phyloP scores from a whole-genome alignment of 2,888 invertebrate genomes.

The Parapristionchus giblindavisi region DNA sequence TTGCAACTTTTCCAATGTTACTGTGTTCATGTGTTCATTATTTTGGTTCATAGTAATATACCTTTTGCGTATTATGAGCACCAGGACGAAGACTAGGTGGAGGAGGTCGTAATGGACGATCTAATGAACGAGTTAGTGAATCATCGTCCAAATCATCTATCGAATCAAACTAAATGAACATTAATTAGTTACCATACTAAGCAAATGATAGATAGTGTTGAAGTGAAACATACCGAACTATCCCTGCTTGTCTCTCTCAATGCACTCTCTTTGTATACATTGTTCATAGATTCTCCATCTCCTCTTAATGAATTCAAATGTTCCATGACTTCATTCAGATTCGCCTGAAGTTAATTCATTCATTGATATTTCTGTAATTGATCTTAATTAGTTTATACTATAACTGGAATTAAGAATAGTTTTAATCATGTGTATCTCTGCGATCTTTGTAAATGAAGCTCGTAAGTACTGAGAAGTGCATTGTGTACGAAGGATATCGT shows the following conservation, averaged over 20 bases:
- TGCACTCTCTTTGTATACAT: not conserved
- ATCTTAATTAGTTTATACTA: too few relatives aligned
- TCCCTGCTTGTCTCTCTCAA: constrained; percentile 10
- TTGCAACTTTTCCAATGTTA: not conserved
- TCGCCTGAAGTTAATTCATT: constrained; percentile 12
- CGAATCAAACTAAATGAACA: constrained; percentile 31
- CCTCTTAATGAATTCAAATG: constrained; percentile 22
- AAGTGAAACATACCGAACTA: constrained; percentile 33
- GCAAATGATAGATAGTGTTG: too few relatives aligned
- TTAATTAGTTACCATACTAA: not conserved
- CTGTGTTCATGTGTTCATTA: not conserved
- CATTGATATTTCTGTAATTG: too few relatives aligned
- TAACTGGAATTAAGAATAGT: too few relatives aligned
- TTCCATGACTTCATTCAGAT: constrained; percentile 20
- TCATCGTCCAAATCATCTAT: constrained; percentile 36
- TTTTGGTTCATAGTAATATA: not conserved
- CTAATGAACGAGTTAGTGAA: constrained; percentile 1
- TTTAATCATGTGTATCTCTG: too few relatives aligned
- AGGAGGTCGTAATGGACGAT: constrained; percentile 35
- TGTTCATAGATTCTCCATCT: constrained; percentile 6
- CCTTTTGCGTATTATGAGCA: constrained; percentile 1
- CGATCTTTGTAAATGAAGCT: too few relatives aligned
- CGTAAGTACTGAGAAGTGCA: too few relatives aligned
- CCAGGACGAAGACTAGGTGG: constrained; percentile 12
- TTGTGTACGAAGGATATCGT: too few relatives aligned